Base-by-base conservation (phyloP, 2,113 vertebrate genomes). In the Podarcis muralis region DNA sequence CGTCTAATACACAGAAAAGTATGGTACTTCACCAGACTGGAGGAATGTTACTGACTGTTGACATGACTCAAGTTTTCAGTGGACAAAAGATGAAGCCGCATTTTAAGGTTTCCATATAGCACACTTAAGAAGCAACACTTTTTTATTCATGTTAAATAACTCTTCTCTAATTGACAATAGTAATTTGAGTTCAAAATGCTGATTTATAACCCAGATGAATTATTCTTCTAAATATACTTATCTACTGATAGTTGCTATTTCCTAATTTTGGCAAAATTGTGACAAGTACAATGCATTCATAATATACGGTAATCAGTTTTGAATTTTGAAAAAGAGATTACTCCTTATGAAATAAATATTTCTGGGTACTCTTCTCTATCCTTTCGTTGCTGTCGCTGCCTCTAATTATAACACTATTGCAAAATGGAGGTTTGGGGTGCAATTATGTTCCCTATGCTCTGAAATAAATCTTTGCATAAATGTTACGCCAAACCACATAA, bases 51-150 rank as follows among this genome's bases (percentile, higher is more conserved):
- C 53, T 2, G 1, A 59, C 23, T 37, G 59, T 76, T 76, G 1
- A 75, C 75, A 75, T 32, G 80, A 65, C 30, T 87, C 89, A 76
- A 1, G 2, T 84, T 88, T 89, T 85, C 12, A 22, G 35, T 84
- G 6, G 59, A 0, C 32, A 37, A 62, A 82, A 62, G 15, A 27
- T 37, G 40, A n/a, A 37, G 48, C 2, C 27, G 15, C 7, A 35
- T 18, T 75, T 22, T 25, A 37, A 37, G 22, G 9, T 59, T 37
- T 66, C 27, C 7, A 13, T 83, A 20, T 65, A 7, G 53, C 18
- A 15, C 15, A 20, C 25, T 66, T 37, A 76, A 77, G 11, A 27
- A 3, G 32, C 71, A 80, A 59, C 6, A 8, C 5, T 35, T 81
- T 62, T 62, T 7, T 5, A n/a, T 59, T 81, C n/a, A 35, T 18